Base-by-base conservation (phyloP, 2,888 invertebrate species). In the Oxycera nigricornis region DNA sequence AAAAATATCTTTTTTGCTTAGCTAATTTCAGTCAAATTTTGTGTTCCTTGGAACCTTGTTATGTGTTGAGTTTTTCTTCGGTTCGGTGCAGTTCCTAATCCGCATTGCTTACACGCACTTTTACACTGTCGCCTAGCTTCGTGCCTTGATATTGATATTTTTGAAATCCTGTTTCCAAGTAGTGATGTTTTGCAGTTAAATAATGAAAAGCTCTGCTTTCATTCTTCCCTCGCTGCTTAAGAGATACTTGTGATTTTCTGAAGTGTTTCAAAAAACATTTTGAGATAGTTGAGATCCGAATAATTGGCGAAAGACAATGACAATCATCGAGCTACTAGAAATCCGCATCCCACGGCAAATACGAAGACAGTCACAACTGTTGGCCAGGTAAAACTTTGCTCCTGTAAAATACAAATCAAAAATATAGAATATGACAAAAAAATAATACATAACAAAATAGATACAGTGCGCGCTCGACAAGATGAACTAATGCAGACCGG, bases 321-420 rank as follows among this genome's bases (percentile, higher is more conserved):
- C 30, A 81, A 82, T 85, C 84, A 85, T 83, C 85, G 85, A 75
- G 85, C 83, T 72, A 84, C 86, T 73, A 86, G 82, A 76, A 84
- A 84, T 70, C 85, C 85, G 79, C 85, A 85, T 70, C 85, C 85
- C 80, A 85, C 84, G 78, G 85, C 85, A 75, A 85, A 81, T 59
- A 85, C 84, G 68, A 86, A 83, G 1, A 85, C 84, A 70, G 86
- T 84, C 22, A 86, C 84, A 76, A 85, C 84, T 61, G 85, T 84
- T 75, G 85, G 85, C 85, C 85, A 85, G 74, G 83, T 84, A 79
- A 85, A 84, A 77, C 82, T 82, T 75, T 82, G 83, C 77, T 84
- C 82, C 83, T 84, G 78, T 1, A 82, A 81, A 31, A 14, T 72
- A 22, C 75, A 35, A 73, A 68, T 72, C 62, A 52, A 68, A 24